phyloP scores from a whole-genome alignment of 2,797 vertebrate genomes.

The Sarcophilus harrisii region DNA sequence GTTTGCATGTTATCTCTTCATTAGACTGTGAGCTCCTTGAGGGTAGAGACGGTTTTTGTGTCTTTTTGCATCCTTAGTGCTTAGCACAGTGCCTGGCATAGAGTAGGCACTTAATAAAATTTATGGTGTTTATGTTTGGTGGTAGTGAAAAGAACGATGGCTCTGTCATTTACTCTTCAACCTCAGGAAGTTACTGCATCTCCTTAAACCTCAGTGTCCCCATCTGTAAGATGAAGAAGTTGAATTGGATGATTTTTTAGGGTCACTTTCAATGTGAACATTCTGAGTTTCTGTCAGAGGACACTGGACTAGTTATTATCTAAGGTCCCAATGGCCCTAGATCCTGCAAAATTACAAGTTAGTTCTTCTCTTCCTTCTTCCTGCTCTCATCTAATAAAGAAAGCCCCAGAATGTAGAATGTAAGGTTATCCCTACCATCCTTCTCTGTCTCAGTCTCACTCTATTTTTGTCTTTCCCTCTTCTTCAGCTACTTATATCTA shows the following conservation, averaged over 20 bases:
- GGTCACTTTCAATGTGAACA: neutral
- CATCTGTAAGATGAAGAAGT: neutral
- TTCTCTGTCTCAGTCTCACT: neutral
- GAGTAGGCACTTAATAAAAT: neutral
- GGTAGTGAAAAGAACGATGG: neutral
- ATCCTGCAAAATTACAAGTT: neutral
- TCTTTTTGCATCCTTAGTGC: neutral
- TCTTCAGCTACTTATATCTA: neutral
- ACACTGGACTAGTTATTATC: neutral
- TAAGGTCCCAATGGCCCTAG: neutral
- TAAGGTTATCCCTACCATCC: neutral
- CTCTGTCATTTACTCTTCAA: neutral
- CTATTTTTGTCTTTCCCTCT: neutral
- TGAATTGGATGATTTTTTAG: neutral
- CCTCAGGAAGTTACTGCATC: neutral
- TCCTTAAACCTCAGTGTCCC: neutral
- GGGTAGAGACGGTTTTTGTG: neutral
- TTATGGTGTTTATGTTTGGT: neutral
- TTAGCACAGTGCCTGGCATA: neutral
- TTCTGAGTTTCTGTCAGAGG: neutral
- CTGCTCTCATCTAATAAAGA: neutral
- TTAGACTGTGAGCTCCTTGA: neutral
- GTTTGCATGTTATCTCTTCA: neutral
- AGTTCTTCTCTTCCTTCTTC: neutral
- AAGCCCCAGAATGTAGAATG: neutral